Evolutionary conservation across 2,113 vertebrate genomes (phyloP), one percentile per base, ranked within the genome.

Genomic region (Corvus hawaiiensis): DNA sequence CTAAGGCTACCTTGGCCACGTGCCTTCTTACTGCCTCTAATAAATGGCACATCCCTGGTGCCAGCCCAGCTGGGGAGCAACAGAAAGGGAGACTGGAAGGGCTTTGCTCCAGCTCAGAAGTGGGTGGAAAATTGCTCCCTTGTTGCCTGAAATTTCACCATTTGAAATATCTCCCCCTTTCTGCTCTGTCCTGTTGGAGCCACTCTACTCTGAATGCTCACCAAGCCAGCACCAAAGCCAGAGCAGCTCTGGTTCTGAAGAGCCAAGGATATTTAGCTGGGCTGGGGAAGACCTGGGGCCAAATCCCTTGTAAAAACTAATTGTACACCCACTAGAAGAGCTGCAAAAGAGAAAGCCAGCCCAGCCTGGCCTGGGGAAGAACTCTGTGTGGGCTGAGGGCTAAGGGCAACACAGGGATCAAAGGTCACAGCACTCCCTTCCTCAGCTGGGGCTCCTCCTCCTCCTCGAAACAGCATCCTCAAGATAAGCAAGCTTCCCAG

Each of bases 71-170:
- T 96, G 96, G 94, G 85, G 56, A 86, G 83, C 2, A 0, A 87
- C 81, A 93, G 84, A 95, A 89, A 96, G 75, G 80, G 86, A 88
- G 73, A n/a, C 46, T 39, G 90, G 79, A n/a, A 95, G 61, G 94
- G 96, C 94, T 95, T 35, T 0, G 61, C 93, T 97, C 95, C 96
- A 97, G 94, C 96, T 96, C 76, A 92, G 68, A 95, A 96, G 94
- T 93, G 95, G 93, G 96, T 90, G 89, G 96, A 96, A 96, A 96
- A 96, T 87, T 81, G 89, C 27, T 81, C 87, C 84, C 95, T 96
- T 93, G 95, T 95, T 91, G 94, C 89, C 58, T 93, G 77, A 87
- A 96, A 95, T 93, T 56, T 87, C 87, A 72, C 81, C 74, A 49
- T 94, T 95, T 78, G 91, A 89, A 97, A 75, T 20, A 3, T 61